Percentiles rank a stretch among this genome's conserved stretches.
phyloP scores from a whole-genome alignment of 2,888 invertebrate genomes.

The Gastrophysa polygoni region DNA sequence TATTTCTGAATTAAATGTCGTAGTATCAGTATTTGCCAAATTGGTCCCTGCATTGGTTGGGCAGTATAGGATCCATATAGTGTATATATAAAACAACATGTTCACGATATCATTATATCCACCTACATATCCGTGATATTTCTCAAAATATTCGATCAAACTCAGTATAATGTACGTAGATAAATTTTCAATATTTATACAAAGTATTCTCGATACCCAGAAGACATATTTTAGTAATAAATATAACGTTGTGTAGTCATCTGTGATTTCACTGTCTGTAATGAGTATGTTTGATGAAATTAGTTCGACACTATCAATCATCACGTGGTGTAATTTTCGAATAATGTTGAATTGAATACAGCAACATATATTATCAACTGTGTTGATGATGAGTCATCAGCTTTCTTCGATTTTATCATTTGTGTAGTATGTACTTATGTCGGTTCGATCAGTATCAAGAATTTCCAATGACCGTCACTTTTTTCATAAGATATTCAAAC shows the following conservation, averaged over 20 bases:
- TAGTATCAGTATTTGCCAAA: slow-evolving; percentile 40
- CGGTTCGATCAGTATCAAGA: slow-evolving; percentile 15
- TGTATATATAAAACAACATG: slow-evolving; percentile 33
- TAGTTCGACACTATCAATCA: neutral
- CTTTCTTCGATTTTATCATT: slow-evolving; percentile 6
- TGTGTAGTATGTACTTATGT: slow-evolving; percentile 9
- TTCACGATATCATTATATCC: slow-evolving; percentile 14
- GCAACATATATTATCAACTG: neutral
- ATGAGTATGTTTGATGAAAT: neutral
- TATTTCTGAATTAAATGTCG: slow-evolving; percentile 41
- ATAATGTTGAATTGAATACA: neutral
- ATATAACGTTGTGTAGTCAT: neutral
- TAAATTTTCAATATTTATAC: neutral
- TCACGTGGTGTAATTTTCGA: neutral
- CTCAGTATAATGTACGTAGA: neutral
- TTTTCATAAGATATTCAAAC: slow-evolving; percentile 12
- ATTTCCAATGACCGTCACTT: slow-evolving; percentile 10
- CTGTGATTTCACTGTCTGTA: neutral
- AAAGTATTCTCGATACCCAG: neutral
- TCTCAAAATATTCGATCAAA: slow-evolving; percentile 20
- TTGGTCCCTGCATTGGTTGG: slow-evolving; percentile 36
- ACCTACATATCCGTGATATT: slow-evolving; percentile 37
- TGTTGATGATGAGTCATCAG: neutral
- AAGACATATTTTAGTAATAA: slow-evolving; percentile 1
- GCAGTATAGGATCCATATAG: slow-evolving; percentile 29